A percentile compares a stretch with the other conserved stretches of the same genome.
Conservation (phyloP, 2,113 vertebrate genomes). For the Chunga burmeisteri region DNA sequence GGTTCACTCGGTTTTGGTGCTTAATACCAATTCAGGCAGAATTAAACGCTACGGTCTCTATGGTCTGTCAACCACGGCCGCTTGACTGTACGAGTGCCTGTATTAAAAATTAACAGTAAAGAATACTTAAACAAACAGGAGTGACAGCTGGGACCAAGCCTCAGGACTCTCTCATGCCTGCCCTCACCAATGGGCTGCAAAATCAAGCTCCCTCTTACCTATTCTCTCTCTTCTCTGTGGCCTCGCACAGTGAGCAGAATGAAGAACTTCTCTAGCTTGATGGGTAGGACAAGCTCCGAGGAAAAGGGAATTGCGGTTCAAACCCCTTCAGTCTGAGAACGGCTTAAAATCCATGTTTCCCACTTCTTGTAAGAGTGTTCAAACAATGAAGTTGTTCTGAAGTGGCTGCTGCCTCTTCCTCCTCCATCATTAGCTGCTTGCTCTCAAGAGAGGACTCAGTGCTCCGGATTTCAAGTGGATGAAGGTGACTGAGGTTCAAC, state of each 20-base stretch:
- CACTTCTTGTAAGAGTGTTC: constrained; percentile 67
- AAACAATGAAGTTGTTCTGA: constrained; percentile 68
- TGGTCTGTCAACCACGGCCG: background rate
- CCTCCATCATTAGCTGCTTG: constrained; percentile 60
- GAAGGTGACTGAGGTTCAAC: constrained; percentile 51
- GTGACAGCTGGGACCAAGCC: constrained; percentile 46
- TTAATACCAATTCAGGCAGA: constrained; percentile 15
- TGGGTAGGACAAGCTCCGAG: constrained; percentile 37
- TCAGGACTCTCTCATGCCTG: constrained; percentile 40
- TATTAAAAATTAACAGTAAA: constrained; percentile 53
- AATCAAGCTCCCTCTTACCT: constrained; percentile 51
- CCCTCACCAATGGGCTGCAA: constrained; percentile 45
- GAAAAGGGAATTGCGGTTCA: constrained; percentile 50
- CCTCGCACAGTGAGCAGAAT: background rate
- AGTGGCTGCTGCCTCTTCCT: constrained; percentile 62
- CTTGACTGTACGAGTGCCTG: constrained; percentile 14
- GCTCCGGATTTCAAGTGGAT: constrained; percentile 63
- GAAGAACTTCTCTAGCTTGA: constrained; percentile 54
- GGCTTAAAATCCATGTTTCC: constrained; percentile 60
- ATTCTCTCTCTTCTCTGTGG: constrained; percentile 20
- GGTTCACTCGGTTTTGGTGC: background rate
- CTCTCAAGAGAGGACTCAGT: constrained; percentile 52
- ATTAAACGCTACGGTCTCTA: background rate
- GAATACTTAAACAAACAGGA: constrained; percentile 40
- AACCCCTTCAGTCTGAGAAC: constrained; percentile 65